Conservation (phyloP, 1,140 invertebrate genomes). For the Oryctes rhinoceros region DNA sequence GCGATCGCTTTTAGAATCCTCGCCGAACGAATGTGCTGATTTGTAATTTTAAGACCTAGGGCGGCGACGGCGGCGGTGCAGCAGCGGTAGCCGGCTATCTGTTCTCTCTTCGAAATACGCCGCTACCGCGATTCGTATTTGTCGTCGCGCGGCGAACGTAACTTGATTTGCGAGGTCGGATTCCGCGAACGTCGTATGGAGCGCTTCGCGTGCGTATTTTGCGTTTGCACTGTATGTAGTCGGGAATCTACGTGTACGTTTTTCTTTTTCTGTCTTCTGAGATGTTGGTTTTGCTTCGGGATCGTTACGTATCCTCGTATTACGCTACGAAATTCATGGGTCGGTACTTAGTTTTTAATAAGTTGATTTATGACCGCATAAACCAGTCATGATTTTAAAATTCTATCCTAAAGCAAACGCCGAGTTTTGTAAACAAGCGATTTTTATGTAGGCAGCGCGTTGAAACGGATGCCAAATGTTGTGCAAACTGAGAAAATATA, state of each 20-base stretch:
- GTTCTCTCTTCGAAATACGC: neutral
- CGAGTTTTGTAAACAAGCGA: neutral
- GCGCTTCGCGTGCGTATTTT: conserved; percentile 9
- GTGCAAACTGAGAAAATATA: no score
- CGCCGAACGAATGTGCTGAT: neutral
- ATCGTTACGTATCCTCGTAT: neutral
- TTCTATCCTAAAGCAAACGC: neutral
- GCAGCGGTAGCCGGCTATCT: neutral
- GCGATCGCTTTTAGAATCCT: neutral
- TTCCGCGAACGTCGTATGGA: conserved; percentile 18
- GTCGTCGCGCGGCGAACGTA: conserved; percentile 25
- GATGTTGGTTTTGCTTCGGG: neutral
- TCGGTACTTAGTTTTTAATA: neutral
- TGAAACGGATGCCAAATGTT: neutral
- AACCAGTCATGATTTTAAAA: neutral
- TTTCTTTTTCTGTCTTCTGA: neutral
- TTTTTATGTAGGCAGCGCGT: neutral
- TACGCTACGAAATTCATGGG: neutral
- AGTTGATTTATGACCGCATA: conserved; percentile 1
- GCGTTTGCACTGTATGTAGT: neutral
- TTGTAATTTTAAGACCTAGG: conserved; percentile 12
- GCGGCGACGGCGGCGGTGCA: neutral
- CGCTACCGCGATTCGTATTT: conserved; percentile 19
- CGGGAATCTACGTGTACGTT: neutral
- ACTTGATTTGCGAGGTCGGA: conserved; percentile 33